Base-by-base conservation (phyloP, 2,797 vertebrate genomes). In the Fistularia tabacaria region DNA sequence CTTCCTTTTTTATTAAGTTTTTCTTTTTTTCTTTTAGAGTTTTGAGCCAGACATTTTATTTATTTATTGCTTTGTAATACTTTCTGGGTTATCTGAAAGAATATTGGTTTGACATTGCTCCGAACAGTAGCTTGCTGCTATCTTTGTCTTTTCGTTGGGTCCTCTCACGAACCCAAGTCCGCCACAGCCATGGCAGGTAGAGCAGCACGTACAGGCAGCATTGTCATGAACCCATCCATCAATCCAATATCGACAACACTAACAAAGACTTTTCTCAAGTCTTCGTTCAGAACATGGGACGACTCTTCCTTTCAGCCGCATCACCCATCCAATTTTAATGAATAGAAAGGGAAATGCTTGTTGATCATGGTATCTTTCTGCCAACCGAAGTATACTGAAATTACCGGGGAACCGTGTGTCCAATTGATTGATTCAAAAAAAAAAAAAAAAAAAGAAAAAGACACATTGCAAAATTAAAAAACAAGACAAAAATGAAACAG, bases 61-160 rank as follows among this genome's bases (percentile, higher is more conserved):
- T 64, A 38, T 76, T 68, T 63, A 49, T 71, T 62, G n/a, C 49
- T 73, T 73, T 63, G 1, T 54, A 7, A 76, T 66, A 38, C 44
- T 70, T 81, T 76, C 43, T 66, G 62, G 62, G 68, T 79, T 76
- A 62, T 66, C 54, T 36, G 37, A 80, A 77, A 70, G 48, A 73
- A 69, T 76, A 79, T 63, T 72, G 66, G 71, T 83, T 80, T 81
- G 62, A 72, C 73, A 74, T 83, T 57, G 74, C 68, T 77, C 58
- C 62, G 72, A 81, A 74, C 66, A 63, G 64, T 65, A 74, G 68
- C 69, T 84, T 76, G 56, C 65, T 74, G 66, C 74, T 68, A 41
- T 60, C 78, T 54, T 60, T 45, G 12, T 64, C 43, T 69, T 57
- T 66, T 38, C 56, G 56, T 62, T 63, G 54, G 69, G 68, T 71